phyloP scores from a whole-genome alignment of 2,888 invertebrate genomes.

The Eupithecia inturbata region DNA sequence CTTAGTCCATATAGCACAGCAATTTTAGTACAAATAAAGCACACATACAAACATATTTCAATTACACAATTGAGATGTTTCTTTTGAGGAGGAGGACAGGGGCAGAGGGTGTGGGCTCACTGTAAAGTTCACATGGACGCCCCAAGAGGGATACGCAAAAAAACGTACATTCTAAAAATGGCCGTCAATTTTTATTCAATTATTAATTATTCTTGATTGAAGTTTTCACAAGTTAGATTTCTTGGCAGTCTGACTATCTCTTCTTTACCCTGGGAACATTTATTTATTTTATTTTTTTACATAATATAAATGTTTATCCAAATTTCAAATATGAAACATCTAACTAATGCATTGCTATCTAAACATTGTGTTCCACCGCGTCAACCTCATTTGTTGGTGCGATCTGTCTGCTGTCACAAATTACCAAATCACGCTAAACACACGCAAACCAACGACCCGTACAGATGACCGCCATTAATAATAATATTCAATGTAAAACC shows the following conservation, averaged over 20 bases:
- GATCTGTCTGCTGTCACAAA: slow-evolving; percentile 25
- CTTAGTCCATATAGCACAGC: no score
- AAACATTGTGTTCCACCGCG: slow-evolving; percentile 10
- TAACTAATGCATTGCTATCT: slow-evolving; percentile 7
- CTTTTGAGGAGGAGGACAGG: no score
- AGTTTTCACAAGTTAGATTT: background rate
- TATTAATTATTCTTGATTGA: no score
- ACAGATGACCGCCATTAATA: slow-evolving; percentile 57
- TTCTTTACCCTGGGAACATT: no score
- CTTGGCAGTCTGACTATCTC: no score
- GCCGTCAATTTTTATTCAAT: background rate
- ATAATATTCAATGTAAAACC: slow-evolving; percentile 54
- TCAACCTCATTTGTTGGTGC: slow-evolving; percentile 14
- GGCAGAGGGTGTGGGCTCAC: no score
- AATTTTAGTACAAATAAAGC: no score
- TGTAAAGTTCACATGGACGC: no score
- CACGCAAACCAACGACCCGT: slow-evolving; percentile 45
- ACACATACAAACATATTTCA: no score
- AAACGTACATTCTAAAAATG: background rate
- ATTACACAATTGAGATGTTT: no score
- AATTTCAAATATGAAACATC: background rate
- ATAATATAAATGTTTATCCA: background rate
- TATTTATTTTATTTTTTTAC: no score
- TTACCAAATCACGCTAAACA: slow-evolving; percentile 43
- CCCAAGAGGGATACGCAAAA: no score